Conservation (phyloP, 23 tunicate genomes). For the Trididemnum nubilum region DNA sequence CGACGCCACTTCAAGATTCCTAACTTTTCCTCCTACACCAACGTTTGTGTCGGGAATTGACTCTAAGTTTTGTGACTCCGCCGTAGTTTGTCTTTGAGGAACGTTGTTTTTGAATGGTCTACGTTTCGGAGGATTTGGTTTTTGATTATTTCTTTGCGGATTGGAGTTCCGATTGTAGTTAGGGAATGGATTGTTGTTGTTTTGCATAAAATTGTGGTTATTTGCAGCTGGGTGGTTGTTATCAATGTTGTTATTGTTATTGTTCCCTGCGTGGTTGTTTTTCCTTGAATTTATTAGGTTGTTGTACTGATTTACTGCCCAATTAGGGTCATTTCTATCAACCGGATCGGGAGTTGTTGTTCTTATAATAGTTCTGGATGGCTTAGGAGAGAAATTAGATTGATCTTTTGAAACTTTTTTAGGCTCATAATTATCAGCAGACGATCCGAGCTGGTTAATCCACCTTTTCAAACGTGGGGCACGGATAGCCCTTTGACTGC, state of each 20-base stretch:
- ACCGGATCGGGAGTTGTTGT: neutral
- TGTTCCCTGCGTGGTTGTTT: constrained; percentile 31
- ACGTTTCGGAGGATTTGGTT: neutral
- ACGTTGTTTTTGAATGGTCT: neutral
- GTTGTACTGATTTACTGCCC: constrained; percentile 42
- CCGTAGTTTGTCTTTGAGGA: neutral
- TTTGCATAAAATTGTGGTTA: constrained; percentile 1
- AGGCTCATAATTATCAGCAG: neutral
- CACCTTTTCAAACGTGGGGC: constrained; percentile 25
- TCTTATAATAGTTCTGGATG: neutral
- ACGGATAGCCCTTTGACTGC: constrained; percentile 15
- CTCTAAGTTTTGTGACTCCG: neutral
- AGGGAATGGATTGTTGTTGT: neutral
- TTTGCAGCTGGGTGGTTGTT: constrained; percentile 14
- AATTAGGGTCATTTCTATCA: constrained; percentile 30
- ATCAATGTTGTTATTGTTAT: constrained; percentile 26
- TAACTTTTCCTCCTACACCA: neutral
- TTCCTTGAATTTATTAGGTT: constrained; percentile 31
- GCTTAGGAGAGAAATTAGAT: neutral
- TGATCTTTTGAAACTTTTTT: neutral
- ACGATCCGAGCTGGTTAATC: constrained; percentile 39
- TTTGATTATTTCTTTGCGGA: neutral
- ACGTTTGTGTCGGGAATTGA: neutral
- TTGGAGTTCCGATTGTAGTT: neutral
- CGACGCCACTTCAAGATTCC: constrained; percentile 32